These are phyloP conservation scores for Corythaeola cristata DNA, from an alignment of 2,113 vertebrate species.

Conservation along the genomic window DNA sequence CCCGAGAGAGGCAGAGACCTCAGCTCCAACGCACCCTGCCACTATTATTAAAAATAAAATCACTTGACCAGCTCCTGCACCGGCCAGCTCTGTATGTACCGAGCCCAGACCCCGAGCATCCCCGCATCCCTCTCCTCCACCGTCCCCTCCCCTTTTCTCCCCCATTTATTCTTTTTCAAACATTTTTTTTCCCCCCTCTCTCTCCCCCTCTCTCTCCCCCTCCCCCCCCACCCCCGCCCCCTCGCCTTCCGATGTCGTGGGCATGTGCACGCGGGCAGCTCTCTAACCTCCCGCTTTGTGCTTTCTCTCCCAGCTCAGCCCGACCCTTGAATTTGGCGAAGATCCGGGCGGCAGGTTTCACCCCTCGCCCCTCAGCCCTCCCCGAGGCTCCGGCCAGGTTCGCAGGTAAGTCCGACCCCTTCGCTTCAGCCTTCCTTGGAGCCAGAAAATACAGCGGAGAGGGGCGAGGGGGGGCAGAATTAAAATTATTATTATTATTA, in stretches of 20 bases:
- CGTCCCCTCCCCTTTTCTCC: conserved; percentile 16
- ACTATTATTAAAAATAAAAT: conserved; percentile 77
- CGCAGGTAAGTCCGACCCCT: conserved; percentile 72
- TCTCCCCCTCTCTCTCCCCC: no score
- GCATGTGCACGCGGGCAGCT: conserved; percentile 62
- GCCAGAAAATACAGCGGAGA: not conserved
- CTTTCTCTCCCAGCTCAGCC: conserved; percentile 74
- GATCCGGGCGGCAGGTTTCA: conserved; percentile 40
- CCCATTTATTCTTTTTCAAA: conserved; percentile 55
- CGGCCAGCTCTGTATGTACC: conserved; percentile 74
- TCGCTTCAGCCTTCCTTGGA: not conserved
- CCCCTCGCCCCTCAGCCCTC: not conserved
- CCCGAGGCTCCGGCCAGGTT: conserved; percentile 26
- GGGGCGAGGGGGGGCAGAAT: not conserved
- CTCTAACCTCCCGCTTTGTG: conserved; percentile 75
- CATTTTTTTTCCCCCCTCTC: conserved; percentile 1
- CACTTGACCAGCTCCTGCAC: conserved; percentile 61
- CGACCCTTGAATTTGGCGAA: conserved; percentile 56
- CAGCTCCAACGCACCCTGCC: conserved; percentile 80
- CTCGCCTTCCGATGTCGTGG: not conserved
- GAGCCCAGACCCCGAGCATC: conserved; percentile 31
- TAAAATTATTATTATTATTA: not conserved
- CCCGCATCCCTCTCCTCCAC: conserved; percentile 19
- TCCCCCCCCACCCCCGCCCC: no score
- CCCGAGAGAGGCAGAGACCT: conserved; percentile 87